Evolutionary conservation across 2,113 vertebrate genomes (phyloP).

Genomic region (Catharus fuscescens): DNA sequence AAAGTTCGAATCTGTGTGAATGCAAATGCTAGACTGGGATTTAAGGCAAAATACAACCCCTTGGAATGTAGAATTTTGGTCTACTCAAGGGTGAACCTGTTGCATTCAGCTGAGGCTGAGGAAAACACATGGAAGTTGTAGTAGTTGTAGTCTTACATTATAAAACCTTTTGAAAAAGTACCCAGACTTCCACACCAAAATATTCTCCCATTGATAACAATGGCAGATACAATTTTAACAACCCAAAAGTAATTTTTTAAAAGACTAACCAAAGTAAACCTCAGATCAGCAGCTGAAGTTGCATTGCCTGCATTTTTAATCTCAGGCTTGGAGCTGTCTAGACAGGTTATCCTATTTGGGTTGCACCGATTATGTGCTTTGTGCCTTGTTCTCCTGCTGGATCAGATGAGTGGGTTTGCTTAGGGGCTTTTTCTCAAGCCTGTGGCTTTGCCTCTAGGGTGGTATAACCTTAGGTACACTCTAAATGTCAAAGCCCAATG

Average conservation of each 20-base stretch:
- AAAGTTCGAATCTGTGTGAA: background rate
- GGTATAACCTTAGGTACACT: background rate
- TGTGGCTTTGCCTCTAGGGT: background rate
- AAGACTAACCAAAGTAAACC: background rate
- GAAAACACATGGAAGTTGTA: background rate
- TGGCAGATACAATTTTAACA: background rate
- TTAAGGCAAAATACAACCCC: background rate
- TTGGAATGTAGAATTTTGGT: background rate
- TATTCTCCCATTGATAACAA: background rate
- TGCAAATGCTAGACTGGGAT: background rate
- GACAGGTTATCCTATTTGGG: background rate
- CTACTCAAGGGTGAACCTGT: background rate
- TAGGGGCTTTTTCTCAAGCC: background rate
- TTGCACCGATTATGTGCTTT: background rate
- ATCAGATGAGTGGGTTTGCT: background rate
- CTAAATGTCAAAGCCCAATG: background rate
- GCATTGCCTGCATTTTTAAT: background rate
- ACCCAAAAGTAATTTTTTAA: background rate
- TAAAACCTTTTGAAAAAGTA: background rate
- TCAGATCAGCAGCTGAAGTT: background rate
- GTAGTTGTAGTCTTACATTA: background rate
- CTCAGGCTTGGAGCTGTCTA: background rate
- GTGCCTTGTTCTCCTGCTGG: background rate
- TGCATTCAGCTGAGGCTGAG: background rate
- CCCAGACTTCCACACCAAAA: background rate